Conservation (phyloP, 2,113 vertebrate genomes). For the Prionailurus viverrinus region DNA sequence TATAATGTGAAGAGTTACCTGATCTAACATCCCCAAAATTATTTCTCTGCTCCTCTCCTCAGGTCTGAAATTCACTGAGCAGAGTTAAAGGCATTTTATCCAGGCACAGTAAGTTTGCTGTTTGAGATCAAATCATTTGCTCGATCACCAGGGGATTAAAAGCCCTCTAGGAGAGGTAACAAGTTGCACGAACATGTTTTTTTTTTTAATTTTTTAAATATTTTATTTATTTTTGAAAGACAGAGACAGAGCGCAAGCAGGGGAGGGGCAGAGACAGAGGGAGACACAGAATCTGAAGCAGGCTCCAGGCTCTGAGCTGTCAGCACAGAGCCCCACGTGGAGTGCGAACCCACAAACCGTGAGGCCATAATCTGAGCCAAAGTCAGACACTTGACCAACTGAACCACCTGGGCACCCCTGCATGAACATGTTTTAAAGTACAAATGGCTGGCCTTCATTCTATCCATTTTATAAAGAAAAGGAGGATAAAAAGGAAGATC, state of each 20-base stretch:
- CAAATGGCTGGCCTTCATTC: neutral
- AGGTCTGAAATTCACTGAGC: neutral
- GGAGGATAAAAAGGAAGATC: neutral
- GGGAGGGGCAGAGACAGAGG: too few species aligned
- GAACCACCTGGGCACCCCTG: neutral
- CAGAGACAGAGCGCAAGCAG: too few species aligned
- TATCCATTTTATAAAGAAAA: neutral
- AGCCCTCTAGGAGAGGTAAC: neutral
- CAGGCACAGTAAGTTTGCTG: neutral
- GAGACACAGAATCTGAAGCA: too few species aligned
- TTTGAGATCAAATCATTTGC: constrained; percentile 19
- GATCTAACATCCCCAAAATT: neutral
- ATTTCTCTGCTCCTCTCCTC: neutral
- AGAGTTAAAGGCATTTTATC: constrained; percentile 10
- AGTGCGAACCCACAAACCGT: too few species aligned
- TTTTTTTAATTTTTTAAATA: neutral
- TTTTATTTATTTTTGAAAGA: too few species aligned
- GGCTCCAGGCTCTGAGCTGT: too few species aligned
- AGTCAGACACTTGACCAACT: too few species aligned
- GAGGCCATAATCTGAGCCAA: too few species aligned
- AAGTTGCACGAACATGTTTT: constrained; percentile 11
- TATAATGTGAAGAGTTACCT: neutral
- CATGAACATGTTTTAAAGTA: neutral
- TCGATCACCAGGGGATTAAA: neutral
- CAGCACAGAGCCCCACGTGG: too few species aligned